Conservation (phyloP, 2,113 vertebrate species). For the Xiphorhynchus elegans region DNA sequence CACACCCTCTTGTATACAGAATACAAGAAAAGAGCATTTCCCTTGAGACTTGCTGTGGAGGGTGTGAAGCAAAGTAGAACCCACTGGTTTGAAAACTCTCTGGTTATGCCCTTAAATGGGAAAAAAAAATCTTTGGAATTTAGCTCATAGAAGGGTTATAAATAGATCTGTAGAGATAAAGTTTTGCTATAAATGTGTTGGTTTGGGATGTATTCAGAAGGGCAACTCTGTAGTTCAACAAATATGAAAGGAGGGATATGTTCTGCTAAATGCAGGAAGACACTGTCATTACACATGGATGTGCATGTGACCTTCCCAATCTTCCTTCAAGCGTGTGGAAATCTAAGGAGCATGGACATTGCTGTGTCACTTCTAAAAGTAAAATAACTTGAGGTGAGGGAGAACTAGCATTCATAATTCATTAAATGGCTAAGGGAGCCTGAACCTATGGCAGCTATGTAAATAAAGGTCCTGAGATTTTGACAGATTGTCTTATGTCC, state of each 20-base stretch:
- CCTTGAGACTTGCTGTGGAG: neutral
- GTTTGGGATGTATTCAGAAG: neutral
- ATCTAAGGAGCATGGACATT: neutral
- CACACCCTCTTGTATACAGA: constrained; percentile 50
- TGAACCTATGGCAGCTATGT: neutral
- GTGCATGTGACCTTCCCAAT: accelerated
- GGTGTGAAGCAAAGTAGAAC: constrained; percentile 27
- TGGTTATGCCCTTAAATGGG: constrained; percentile 58
- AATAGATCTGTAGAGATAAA: constrained; percentile 39
- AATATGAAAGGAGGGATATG: neutral
- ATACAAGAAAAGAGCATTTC: constrained; percentile 34
- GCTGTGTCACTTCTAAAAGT: neutral
- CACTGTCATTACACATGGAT: neutral
- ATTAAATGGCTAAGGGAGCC: neutral
- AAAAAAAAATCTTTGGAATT: constrained; percentile 41
- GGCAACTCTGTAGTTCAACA: neutral
- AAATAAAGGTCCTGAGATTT: neutral
- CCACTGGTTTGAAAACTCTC: constrained; percentile 26
- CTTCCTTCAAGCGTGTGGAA: neutral
- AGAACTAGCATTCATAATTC: neutral
- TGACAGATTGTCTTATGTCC: neutral
- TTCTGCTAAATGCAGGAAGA: neutral
- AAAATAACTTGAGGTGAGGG: neutral
- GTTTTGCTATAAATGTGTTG: constrained; percentile 8
- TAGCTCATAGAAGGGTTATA: constrained; percentile 20